These are phyloP conservation scores for Philonicus albiceps DNA, from an alignment of 2,888 invertebrate species.

Conservation along the genomic window DNA sequence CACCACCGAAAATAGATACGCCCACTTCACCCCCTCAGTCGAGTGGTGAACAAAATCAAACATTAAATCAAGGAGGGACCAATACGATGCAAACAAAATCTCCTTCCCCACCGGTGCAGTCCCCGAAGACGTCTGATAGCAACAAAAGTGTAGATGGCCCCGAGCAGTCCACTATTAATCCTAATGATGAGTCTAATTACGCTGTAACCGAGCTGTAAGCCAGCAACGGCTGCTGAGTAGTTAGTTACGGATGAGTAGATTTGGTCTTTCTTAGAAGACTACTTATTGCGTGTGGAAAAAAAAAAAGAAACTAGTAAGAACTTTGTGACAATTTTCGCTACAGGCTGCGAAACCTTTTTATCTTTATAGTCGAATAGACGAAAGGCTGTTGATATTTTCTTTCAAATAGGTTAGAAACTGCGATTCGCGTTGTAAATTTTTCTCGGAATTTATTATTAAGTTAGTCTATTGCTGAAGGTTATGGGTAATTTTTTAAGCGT, in stretches of 20 bases:
- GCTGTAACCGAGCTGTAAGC: conserved; percentile 63
- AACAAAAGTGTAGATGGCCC: conserved; percentile 26
- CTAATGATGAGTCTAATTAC: conserved; percentile 63
- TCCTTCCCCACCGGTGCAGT: conserved; percentile 30
- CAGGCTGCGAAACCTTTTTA: conserved; percentile 38
- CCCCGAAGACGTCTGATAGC: conserved; percentile 9
- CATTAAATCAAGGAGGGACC: conserved; percentile 45
- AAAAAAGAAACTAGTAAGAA: background rate
- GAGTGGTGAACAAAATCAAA: conserved; percentile 39
- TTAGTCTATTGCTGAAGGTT: background rate
- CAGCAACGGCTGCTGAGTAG: background rate
- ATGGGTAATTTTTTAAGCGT: background rate
- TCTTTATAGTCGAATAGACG: conserved; percentile 25
- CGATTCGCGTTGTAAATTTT: conserved; percentile 24
- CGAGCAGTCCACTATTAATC: conserved; percentile 53
- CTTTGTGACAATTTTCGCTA: conserved; percentile 30
- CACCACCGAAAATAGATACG: conserved; percentile 62
- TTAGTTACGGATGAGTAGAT: conserved; percentile 3
- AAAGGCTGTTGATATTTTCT: conserved; percentile 35
- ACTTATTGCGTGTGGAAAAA: background rate
- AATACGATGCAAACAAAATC: conserved; percentile 45
- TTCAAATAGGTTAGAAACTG: conserved; percentile 28
- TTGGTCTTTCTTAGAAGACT: background rate
- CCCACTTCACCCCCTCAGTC: conserved; percentile 57
- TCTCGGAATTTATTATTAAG: background rate